Percentiles rank a stretch among this genome's conserved stretches.
phyloP scores from a whole-genome alignment of 2,113 vertebrate species.

The Amphilophus citrinellus region DNA sequence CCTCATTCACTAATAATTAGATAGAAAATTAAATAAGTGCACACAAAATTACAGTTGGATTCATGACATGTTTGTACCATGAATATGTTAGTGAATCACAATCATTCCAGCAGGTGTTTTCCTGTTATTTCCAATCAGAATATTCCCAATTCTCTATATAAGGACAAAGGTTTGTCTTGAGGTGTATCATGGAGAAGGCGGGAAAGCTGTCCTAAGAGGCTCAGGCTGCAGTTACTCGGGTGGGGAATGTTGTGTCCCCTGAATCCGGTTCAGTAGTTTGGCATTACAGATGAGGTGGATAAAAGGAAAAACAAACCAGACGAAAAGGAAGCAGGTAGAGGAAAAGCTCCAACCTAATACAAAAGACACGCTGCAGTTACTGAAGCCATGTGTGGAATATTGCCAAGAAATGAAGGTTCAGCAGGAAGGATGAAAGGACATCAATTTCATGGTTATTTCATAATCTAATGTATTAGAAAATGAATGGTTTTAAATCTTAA shows the following conservation, averaged over 20 bases:
- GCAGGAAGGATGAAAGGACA: not conserved
- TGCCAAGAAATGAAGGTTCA: not conserved
- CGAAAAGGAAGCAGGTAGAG: not conserved
- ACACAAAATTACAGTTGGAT: not conserved
- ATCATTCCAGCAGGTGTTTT: too few species aligned
- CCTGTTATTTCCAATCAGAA: too few species aligned
- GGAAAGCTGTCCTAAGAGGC: too few species aligned
- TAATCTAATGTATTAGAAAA: not conserved
- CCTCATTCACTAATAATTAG: not conserved
- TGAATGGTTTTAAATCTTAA: not conserved
- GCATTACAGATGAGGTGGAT: too few species aligned
- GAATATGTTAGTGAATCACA: not conserved
- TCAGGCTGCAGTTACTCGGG: too few species aligned
- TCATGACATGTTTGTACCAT: not conserved
- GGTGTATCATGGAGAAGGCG: too few species aligned
- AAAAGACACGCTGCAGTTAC: not conserved
- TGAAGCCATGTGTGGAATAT: not conserved
- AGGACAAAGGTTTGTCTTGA: too few species aligned
- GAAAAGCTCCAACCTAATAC: not conserved
- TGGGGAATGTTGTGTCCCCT: not conserved
- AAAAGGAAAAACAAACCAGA: not conserved
- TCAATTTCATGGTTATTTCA: conserved; percentile 10
- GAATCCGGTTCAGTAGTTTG: fast-evolving
- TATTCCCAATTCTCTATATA: too few species aligned
- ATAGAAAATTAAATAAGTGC: not conserved